Evolutionary conservation across 2,888 invertebrate species (phyloP), one percentile per base, ranked within the genome.

Genomic region (Vesta saturnalis): DNA sequence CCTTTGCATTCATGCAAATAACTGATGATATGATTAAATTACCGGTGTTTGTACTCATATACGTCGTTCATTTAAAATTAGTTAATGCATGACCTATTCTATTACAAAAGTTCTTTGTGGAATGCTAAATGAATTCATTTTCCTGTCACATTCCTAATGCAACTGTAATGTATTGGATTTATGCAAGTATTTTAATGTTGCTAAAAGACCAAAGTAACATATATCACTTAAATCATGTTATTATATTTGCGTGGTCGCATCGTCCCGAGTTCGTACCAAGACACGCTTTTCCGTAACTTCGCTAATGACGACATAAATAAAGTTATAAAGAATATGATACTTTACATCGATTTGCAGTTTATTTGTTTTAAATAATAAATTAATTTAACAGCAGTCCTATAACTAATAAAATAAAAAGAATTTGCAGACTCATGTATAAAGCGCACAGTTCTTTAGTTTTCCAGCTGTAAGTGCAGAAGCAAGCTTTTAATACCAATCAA

Each of bases 211-310:
- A 64, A 68, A 69, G 43, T 64, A 62, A 54, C 79, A 80, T 81
- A 80, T 81, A 81, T 81, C 80, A 82, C 78, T 79, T 75, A 79
- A 80, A 81, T 81, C 80, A 79, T 77, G 81, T 79, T 81, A 82
- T 82, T 80, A 82, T 82, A 82, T 81, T 83, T 79, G 82, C 81
- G 82, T 82, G 81, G 82, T 80, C 79, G 76, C 77, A 77, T 79
- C 77, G 79, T 80, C 79, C 75, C 74, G 75, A 73, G 75, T 63
- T 76, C 80, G 82, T 83, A 83, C 82, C 82, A 82, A 79, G 82
- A 80, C 80, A 80, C 82, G 80, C 74, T 81, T 79, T 81, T 82
- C 79, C 81, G 78, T 78, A 79, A 74, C 76, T 78, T 71, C 74
- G 71, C 74, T 78, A 80, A 80, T 80, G 79, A 81, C 80, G 81